Conservation (phyloP, 1,140 invertebrate species). For the Bilobella aurantiaca region DNA sequence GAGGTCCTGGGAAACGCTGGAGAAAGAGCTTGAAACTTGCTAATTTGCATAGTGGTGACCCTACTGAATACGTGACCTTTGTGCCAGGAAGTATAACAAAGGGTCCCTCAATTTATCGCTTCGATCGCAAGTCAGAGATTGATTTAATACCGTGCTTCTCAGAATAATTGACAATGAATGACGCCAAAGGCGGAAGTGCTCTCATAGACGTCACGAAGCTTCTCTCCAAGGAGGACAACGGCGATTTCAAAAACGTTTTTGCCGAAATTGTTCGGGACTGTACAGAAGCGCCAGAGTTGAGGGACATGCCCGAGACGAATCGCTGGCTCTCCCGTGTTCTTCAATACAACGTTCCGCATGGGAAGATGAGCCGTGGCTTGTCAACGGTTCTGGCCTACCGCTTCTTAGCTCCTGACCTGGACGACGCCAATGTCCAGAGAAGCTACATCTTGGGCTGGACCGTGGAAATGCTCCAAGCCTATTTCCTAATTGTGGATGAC, state of each 20-base stretch:
- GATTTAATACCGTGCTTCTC: too few relatives aligned
- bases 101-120: too few relatives aligned
- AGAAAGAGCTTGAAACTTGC: too few relatives aligned
- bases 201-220: slow-evolving; percentile 9
- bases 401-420: slow-evolving; percentile 52
- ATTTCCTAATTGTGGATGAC: slow-evolving; percentile 55
- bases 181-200: neutral
- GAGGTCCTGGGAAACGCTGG: too few relatives aligned
- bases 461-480: slow-evolving; percentile 69
- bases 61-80: too few relatives aligned
- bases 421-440: slow-evolving; percentile 63
- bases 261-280: slow-evolving; percentile 71
- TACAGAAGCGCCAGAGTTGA: slow-evolving; percentile 47
- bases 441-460: slow-evolving; percentile 87
- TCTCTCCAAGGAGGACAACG: slow-evolving; percentile 58
- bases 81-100: too few relatives aligned
- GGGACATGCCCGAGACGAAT: slow-evolving; percentile 18
- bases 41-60: too few relatives aligned
- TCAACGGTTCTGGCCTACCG: slow-evolving; percentile 69
- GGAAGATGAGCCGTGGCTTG: slow-evolving; percentile 60
- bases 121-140: too few relatives aligned
- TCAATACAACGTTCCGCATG: slow-evolving; percentile 69
- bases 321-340: slow-evolving; percentile 45
- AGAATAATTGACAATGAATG: neutral
- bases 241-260: slow-evolving; percentile 74